Evolutionary conservation across 1,140 invertebrate genomes (phyloP).

Genomic region (Aphis gossypii): DNA sequence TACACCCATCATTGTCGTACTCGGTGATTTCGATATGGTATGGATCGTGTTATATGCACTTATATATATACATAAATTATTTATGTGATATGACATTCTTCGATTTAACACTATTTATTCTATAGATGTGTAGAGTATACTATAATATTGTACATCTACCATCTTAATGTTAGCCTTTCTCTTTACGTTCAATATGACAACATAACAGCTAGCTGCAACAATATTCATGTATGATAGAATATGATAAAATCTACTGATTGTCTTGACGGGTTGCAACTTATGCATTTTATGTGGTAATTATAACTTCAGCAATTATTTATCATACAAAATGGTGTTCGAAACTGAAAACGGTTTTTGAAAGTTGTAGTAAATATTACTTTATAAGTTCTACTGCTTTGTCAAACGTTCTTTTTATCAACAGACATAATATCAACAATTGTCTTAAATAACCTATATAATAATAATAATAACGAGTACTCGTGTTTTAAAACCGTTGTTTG

Average conservation of each 20-base stretch:
- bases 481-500: too few species aligned
- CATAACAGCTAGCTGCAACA: not conserved
- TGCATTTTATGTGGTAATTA: too few species aligned
- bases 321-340: not conserved
- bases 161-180: not conserved
- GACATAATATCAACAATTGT: too few species aligned
- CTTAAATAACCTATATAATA: too few species aligned
- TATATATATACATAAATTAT: not conserved
- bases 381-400: not conserved
- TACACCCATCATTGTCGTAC: conserved; percentile 15
- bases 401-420: too few species aligned
- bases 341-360: not conserved
- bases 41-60: not conserved
- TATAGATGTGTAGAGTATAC: not conserved
- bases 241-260: not conserved
- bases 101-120: not conserved
- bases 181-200: not conserved
- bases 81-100: conserved; percentile 6
- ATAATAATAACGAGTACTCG: too few species aligned
- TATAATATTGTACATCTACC: too few species aligned
- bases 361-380: not conserved
- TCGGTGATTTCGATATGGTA: not conserved
- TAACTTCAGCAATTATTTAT: not conserved
- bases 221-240: not conserved
- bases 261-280: not conserved